phyloP scores from a whole-genome alignment of 1,140 invertebrate species.

The Apis laboriosa region DNA sequence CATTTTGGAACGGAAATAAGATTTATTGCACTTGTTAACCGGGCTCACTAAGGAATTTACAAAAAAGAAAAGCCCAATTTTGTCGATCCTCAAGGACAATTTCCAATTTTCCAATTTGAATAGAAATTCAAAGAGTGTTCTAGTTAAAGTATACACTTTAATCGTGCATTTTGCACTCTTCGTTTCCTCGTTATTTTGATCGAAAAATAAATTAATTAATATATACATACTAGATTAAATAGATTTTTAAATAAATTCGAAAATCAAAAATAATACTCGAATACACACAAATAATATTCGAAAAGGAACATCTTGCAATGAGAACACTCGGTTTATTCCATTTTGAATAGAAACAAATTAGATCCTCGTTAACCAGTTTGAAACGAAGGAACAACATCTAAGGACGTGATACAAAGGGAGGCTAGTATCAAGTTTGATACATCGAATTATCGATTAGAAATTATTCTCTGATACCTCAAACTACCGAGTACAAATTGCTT shows the following conservation, averaged over 20 bases:
- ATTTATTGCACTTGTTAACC: neutral
- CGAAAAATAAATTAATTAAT: neutral
- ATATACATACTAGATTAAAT: too few species aligned
- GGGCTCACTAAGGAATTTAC: neutral
- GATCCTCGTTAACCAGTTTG: neutral
- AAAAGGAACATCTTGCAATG: too few species aligned
- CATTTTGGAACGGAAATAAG: neutral
- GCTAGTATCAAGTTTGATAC: neutral
- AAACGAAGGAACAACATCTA: neutral
- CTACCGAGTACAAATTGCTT: neutral
- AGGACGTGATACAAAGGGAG: neutral
- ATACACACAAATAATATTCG: neutral
- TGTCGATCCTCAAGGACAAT: neutral
- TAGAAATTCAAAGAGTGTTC: neutral
- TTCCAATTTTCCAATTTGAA: neutral
- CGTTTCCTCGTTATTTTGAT: neutral
- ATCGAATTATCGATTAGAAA: conserved; percentile 14
- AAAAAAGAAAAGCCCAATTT: neutral
- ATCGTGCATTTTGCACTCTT: conserved; percentile 8
- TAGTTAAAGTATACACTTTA: too few species aligned
- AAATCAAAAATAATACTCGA: too few species aligned
- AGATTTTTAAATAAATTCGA: too few species aligned
- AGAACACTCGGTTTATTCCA: too few species aligned
- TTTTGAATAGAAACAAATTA: neutral
- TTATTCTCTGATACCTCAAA: neutral